These are phyloP conservation scores for Atlantisia rogersi DNA, from an alignment of 2,113 vertebrate genomes.

Conservation along the genomic window DNA sequence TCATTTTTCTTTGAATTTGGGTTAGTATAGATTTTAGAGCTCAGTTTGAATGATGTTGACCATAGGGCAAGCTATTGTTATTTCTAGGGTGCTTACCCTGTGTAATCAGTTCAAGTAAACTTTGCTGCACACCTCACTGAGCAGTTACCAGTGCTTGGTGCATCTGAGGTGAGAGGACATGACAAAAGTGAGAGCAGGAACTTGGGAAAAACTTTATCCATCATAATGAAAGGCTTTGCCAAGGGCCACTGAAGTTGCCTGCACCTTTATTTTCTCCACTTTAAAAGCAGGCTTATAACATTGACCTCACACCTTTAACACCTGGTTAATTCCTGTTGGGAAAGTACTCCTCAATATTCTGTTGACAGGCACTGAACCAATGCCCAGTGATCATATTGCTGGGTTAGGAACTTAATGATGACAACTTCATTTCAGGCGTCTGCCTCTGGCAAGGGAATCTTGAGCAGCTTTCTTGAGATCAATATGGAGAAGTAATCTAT, in stretches of 20 bases:
- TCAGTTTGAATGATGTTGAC: neutral
- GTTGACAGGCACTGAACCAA: neutral
- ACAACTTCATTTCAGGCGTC: neutral
- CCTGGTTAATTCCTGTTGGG: neutral
- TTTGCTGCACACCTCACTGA: neutral
- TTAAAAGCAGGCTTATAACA: neutral
- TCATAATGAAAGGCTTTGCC: neutral
- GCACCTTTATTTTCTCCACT: neutral
- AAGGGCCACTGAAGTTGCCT: neutral
- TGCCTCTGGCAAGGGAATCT: neutral
- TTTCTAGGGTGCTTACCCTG: neutral
- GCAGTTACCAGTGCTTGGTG: neutral
- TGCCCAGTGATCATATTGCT: neutral
- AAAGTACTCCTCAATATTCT: neutral
- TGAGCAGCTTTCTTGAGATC: neutral
- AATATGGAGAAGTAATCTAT: neutral
- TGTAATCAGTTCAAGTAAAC: neutral
- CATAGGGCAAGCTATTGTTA: neutral
- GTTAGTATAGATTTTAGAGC: neutral
- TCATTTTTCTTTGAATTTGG: accelerated
- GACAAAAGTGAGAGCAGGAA: neutral
- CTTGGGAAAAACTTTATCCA: neutral
- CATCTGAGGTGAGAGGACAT: accelerated
- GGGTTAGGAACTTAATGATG: neutral
- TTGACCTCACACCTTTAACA: neutral